These are phyloP conservation scores for Cryptoprocta ferox DNA, from an alignment of 2,797 vertebrate species.

Conservation along the genomic window DNA sequence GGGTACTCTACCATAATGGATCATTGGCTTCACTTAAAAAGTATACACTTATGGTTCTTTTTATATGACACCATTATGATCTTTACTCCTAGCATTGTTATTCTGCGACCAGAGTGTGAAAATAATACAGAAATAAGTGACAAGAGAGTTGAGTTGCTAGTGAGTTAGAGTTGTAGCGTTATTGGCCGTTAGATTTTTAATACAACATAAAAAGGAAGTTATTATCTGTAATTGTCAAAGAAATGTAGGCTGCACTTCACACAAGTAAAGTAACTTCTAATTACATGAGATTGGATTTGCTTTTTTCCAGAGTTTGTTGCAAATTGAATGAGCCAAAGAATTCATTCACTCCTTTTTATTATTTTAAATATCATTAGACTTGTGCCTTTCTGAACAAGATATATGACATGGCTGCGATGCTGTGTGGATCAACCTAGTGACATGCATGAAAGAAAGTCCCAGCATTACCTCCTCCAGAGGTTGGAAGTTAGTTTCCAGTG, in stretches of 20 bases:
- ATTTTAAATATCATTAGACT: background rate
- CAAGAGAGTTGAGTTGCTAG: background rate
- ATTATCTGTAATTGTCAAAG: conserved; percentile 54
- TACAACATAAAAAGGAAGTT: conserved; percentile 2
- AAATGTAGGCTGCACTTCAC: conserved; percentile 38
- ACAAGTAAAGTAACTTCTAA: conserved; percentile 67
- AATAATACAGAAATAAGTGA: conserved; percentile 51
- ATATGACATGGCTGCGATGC: too few species aligned
- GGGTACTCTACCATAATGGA: conserved; percentile 50
- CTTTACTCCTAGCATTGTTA: conserved; percentile 37
- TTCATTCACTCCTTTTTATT: background rate
- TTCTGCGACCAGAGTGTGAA: conserved; percentile 55
- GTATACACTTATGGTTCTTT: conserved; percentile 15
- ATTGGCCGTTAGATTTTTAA: conserved; percentile 64
- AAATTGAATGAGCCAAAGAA: conserved; percentile 32
- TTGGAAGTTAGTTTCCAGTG: background rate
- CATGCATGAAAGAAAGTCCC: background rate
- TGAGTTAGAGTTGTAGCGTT: conserved; percentile 31
- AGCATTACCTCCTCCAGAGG: background rate
- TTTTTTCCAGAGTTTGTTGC: conserved; percentile 42
- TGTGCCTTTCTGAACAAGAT: background rate
- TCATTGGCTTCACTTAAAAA: conserved; percentile 66
- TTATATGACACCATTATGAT: conserved; percentile 52
- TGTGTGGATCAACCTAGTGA: background rate
- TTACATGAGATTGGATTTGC: conserved; percentile 49